phyloP scores from a whole-genome alignment of 2,888 invertebrate genomes.

The Lucinisca nassula region DNA sequence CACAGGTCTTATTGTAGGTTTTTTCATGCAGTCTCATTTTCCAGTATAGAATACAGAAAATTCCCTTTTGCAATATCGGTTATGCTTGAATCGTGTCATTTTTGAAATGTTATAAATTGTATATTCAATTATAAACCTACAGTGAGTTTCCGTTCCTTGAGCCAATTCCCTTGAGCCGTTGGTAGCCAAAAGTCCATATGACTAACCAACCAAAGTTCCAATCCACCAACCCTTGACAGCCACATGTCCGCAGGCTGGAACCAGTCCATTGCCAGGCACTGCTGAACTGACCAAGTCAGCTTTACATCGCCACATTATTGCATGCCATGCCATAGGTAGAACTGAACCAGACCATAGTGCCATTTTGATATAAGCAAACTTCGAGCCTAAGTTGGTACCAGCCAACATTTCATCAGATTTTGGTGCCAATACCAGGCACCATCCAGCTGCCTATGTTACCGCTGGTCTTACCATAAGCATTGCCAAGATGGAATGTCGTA shows the following conservation, averaged over 20 bases:
- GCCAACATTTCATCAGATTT: neutral
- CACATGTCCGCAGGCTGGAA: neutral
- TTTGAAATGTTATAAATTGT: neutral
- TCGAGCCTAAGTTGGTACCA: neutral
- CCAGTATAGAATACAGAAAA: too few species aligned
- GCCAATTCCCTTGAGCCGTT: neutral
- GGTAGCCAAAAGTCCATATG: slow-evolving; percentile 6
- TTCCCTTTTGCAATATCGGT: too few species aligned
- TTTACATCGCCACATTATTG: neutral
- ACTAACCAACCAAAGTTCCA: neutral
- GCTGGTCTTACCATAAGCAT: neutral
- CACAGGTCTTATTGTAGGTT: too few species aligned
- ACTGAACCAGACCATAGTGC: neutral
- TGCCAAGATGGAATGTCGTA: slow-evolving; percentile 10
- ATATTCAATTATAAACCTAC: slow-evolving; percentile 10
- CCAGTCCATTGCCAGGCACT: slow-evolving; percentile 4
- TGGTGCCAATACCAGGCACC: neutral
- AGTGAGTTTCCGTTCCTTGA: neutral
- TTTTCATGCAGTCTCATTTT: too few species aligned
- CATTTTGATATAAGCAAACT: neutral
- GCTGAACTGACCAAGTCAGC: neutral
- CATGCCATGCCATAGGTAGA: slow-evolving; percentile 1
- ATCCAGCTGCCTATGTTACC: neutral
- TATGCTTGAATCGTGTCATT: neutral
- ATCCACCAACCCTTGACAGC: neutral